These are phyloP conservation scores for Falco cherrug DNA, from an alignment of 2,797 vertebrate species.

Conservation along the genomic window DNA sequence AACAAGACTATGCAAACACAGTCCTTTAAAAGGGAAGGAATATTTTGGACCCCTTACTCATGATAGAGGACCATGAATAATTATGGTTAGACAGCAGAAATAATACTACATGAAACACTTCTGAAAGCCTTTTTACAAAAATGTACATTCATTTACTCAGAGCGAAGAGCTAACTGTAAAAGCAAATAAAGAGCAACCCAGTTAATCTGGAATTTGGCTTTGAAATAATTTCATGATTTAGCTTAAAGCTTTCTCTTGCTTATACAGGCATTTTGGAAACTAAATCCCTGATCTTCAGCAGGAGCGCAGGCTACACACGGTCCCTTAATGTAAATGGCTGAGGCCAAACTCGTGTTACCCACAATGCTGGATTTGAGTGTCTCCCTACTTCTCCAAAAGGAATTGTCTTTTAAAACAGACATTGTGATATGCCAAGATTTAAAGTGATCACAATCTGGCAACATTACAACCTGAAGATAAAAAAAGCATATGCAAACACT, in stretches of 20 bases:
- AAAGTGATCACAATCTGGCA: not conserved
- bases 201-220: not conserved
- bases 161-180: not conserved
- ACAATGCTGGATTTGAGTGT: not conserved
- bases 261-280: not conserved
- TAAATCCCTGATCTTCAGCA: not conserved
- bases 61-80: not conserved
- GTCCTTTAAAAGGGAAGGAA: conserved; percentile 18
- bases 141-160: not conserved
- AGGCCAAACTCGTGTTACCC: not conserved
- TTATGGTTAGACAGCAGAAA: not conserved
- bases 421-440: not conserved
- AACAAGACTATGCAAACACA: not conserved
- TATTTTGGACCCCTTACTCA: not conserved
- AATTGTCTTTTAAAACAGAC: not conserved
- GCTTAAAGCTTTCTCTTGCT: not conserved
- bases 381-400: not conserved
- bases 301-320: not conserved
- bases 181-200: not conserved
- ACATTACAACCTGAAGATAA: not conserved
- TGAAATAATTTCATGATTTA: not conserved
- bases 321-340: not conserved
- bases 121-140: not conserved
- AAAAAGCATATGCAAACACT: not conserved
- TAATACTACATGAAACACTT: conserved; percentile 5